Evolutionary conservation across 2,797 vertebrate species (phyloP), one percentile per base, ranked within the genome.

Genomic region (Smutsia temminckii): DNA sequence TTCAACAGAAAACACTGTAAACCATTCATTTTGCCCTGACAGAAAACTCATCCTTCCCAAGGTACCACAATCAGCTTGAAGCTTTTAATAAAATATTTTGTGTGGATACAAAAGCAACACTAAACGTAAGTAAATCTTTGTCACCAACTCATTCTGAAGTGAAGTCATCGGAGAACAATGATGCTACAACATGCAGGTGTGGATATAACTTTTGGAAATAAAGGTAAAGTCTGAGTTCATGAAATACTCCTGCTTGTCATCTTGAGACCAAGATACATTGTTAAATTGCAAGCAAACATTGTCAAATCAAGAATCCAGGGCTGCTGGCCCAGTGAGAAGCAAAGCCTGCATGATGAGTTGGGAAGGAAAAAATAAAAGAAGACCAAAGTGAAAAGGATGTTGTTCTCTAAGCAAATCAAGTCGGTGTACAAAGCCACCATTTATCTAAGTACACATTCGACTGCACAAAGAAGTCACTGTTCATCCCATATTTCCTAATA

Each of bases 31-130:
- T 91, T 94, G 23, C 63, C 40, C 74, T 78, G 74, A 87, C 55
- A 75, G 5, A 88, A 83, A 93, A 83, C 42, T 27, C 25, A 20
- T 42, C 61, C 55, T 93, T 95, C 64, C 32, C 42, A 88, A 96
- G 32, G 23, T 59, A 88, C n/a, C 55, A 74, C 40, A 93, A 93
- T 88, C 95, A 92, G 90, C 91, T 32, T 85, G 29, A 93, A 95
- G 11, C 34, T 87, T 92, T 92, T 55, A 81, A 85, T 91, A 96
- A 90, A 92, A 75, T 94, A 91, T 85, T 84, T 66, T 78, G 10
- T 75, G 27, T 74, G 51, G 37, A 29, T 96, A 32, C n/a, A 87
- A 90, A 96, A 93, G 46, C 63, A 90, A 63, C 77, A 81, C 23
- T 87, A 79, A 69, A 80, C 40, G 85, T 90, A 59, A 94, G 49